Evolutionary conservation across 2,888 invertebrate genomes (phyloP), one percentile per base, ranked within the genome.

Genomic region (Branchellion lobata): DNA sequence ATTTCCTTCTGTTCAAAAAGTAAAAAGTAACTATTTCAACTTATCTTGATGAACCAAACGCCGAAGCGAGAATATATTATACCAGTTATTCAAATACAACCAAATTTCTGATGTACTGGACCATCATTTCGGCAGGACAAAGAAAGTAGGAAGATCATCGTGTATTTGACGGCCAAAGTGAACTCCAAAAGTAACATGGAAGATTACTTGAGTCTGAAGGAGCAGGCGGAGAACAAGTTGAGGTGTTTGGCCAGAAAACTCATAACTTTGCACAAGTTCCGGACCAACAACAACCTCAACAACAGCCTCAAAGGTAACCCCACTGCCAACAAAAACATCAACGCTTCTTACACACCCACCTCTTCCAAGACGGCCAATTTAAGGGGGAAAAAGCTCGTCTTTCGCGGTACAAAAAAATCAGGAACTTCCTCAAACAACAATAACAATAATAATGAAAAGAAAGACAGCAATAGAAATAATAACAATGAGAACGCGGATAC

Each of bases 211-310:
- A 74, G 47, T 47, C 53, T 79, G 61, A 79, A 68, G 53, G 77
- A 77, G 34, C 77, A 77, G 21, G 31, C 77, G 27, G 77, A 77
- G 65, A 61, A 33, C 34, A 77, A 77, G 40, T 40, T 77, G n/a
- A 33, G 77, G 36, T 77, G 77, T 36, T 31, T 77, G 18, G 77
- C 77, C 21, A 47, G 53, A 53, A 77, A 61, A 31, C 77, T 77
- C 0, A 77, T 57, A 27, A 77, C 31, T 34, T 24, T 77, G 5
- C 77, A 77, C 77, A 77, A 77, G n/a, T 77, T 57, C 36, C 27
- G 61, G 14, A 77, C 34, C 21, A 77, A 77, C 77, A 77, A 77
- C 77, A 77, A 57, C 24, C 77, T 77, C 65, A 77, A 77, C 77
- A 77, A 77, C 65, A 77, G 65, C 77, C 57, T n/a, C 33, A 73